Conservation (phyloP, 2,888 invertebrate genomes). For the Oithona nana region DNA sequence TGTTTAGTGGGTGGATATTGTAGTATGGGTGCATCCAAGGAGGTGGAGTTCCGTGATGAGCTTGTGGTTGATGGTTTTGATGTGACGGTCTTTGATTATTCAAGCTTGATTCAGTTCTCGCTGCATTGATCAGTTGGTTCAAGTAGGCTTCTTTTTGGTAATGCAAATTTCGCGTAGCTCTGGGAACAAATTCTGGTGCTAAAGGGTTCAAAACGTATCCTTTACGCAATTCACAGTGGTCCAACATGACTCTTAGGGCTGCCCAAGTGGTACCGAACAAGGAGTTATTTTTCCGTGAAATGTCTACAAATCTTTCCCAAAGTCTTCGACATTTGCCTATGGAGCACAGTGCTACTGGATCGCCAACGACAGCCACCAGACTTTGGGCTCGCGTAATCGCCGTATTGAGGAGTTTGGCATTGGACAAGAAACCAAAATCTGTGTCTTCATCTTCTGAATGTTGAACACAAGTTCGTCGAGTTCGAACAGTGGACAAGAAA, state of each 20-base stretch:
- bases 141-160: background rate
- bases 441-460: conserved; percentile 18
- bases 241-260: conserved; percentile 41
- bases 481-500: conserved; percentile 56
- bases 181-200: conserved; percentile 57
- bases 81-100: too few species aligned
- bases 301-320: conserved; percentile 57
- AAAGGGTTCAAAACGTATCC: conserved; percentile 58
- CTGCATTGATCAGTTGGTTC: background rate
- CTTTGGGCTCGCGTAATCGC: conserved; percentile 64
- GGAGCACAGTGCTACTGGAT: conserved; percentile 59
- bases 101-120: background rate
- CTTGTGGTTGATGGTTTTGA: too few species aligned
- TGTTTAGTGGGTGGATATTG: too few species aligned
- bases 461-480: conserved; percentile 45
- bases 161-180: conserved; percentile 26
- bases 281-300: conserved; percentile 47
- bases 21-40: too few species aligned
- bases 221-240: conserved; percentile 51
- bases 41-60: too few species aligned
- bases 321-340: conserved; percentile 56
- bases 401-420: conserved; percentile 58
- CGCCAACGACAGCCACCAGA: conserved; percentile 61
- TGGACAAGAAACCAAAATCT: conserved; percentile 43
- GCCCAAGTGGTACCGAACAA: conserved; percentile 51